These are phyloP conservation scores for Podocnemis expansa DNA, from an alignment of 2,113 vertebrate species.

Conservation along the genomic window DNA sequence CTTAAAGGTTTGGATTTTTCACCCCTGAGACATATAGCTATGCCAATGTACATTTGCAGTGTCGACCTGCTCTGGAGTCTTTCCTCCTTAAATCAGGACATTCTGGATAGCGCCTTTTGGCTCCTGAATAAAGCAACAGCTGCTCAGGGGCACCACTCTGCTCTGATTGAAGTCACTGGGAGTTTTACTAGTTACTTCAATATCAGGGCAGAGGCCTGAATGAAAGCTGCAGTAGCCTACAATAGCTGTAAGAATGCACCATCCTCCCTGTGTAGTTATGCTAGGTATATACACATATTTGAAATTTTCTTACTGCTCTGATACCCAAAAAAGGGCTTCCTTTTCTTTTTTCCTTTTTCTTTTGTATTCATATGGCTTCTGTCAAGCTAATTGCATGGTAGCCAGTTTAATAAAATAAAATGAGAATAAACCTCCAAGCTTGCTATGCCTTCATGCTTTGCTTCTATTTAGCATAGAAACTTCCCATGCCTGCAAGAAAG, in stretches of 20 bases:
- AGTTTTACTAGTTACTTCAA: not conserved
- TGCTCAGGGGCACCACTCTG: not conserved
- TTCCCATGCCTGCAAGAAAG: slow-evolving; percentile 25
- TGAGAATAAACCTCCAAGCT: not conserved
- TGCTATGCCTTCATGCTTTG: not conserved
- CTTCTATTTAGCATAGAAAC: slow-evolving; percentile 14
- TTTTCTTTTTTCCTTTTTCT: not conserved
- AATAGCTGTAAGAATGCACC: not conserved
- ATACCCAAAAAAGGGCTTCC: not conserved
- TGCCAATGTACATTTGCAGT: too few species aligned
- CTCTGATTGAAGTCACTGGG: not conserved
- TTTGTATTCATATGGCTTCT: not conserved
- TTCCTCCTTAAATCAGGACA: not conserved
- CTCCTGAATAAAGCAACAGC: not conserved
- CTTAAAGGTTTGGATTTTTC: too few species aligned
- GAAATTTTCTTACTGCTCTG: not conserved
- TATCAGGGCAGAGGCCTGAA: not conserved
- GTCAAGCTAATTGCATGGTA: slow-evolving; percentile 7
- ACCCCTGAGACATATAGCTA: too few species aligned
- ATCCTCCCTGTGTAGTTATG: not conserved
- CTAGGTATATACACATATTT: accelerated
- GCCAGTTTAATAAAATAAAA: not conserved
- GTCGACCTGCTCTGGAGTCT: not conserved
- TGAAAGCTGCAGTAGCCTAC: not conserved
- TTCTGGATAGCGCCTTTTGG: not conserved